A percentile compares a stretch with the other conserved stretches of the same genome.
These are phyloP conservation scores for Zonitis immaculata DNA, from an alignment of 2,888 invertebrate genomes.

Conservation along the genomic window DNA sequence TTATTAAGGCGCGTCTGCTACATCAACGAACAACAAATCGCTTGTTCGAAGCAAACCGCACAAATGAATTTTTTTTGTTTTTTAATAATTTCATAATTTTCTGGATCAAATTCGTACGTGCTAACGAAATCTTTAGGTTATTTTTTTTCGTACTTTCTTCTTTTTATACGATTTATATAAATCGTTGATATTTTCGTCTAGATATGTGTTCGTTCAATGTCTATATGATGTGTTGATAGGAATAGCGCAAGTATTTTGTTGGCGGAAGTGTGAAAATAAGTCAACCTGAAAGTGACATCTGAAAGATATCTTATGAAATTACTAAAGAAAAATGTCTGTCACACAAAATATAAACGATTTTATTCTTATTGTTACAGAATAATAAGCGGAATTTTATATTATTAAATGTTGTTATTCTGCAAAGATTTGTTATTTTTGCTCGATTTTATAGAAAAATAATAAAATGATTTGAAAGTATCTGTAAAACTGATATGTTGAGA, in stretches of 20 bases:
- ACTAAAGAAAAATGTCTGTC: not conserved
- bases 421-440: conserved; percentile 1
- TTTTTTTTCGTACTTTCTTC: no score
- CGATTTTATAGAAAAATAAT: not conserved
- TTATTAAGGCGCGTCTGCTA: no score
- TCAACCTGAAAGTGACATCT: conserved; percentile 34
- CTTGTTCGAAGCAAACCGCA: no score
- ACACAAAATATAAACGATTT: not conserved
- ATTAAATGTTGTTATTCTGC: not conserved
- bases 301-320: conserved; percentile 18
- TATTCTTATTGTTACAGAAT: not conserved
- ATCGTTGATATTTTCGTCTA: not conserved
- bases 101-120: no score
- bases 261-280: conserved; percentile 34
- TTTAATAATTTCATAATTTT: no score
- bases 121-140: no score
- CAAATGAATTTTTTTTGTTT: no score
- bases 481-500: not conserved
- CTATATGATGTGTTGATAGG: not conserved
- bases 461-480: not conserved
- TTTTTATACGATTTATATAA: not conserved
- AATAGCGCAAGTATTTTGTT: not conserved
- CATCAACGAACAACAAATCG: no score
- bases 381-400: no score
- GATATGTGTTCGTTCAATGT: not conserved